A percentile compares a stretch with the other conserved stretches of the same genome.
Evolutionary conservation across 2,888 invertebrate species (phyloP).

Genomic region (Drosophila nr. perissopoda): DNA sequence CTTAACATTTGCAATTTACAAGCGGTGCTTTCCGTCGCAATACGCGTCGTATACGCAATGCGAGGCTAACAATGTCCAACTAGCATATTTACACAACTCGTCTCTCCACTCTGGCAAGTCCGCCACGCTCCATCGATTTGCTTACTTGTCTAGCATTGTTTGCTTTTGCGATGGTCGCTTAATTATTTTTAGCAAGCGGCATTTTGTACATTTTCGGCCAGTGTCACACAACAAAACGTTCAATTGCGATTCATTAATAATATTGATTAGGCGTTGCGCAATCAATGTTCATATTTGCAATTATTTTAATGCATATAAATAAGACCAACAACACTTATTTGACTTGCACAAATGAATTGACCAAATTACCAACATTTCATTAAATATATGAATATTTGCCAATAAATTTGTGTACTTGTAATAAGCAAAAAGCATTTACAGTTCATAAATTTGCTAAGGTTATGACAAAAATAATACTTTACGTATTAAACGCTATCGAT

Average conservation of each 20-base stretch:
- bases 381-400: constrained; percentile 13
- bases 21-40: constrained; percentile 46
- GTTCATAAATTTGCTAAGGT: too few relatives aligned
- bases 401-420: not conserved
- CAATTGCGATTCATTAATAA: constrained; percentile 50
- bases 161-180: constrained; percentile 57
- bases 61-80: constrained; percentile 54
- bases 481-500: not conserved
- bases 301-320: constrained; percentile 29
- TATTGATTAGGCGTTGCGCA: constrained; percentile 25
- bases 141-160: constrained; percentile 45
- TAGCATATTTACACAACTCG: constrained; percentile 25
- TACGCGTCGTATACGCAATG: constrained; percentile 57
- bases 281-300: constrained; percentile 41
- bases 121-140: constrained; percentile 17
- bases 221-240: constrained; percentile 19
- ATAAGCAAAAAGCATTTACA: not conserved
- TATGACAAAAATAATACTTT: not conserved
- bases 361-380: constrained; percentile 25
- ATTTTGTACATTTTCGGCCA: constrained; percentile 32
- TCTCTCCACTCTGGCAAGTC: not conserved
- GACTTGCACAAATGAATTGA: constrained; percentile 32
- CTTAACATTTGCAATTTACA: constrained; percentile 72
- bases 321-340: constrained; percentile 20
- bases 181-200: constrained; percentile 67